Evolutionary conservation across 1,140 invertebrate genomes (phyloP).

Genomic region (Aphelenchoides fujianensis): DNA sequence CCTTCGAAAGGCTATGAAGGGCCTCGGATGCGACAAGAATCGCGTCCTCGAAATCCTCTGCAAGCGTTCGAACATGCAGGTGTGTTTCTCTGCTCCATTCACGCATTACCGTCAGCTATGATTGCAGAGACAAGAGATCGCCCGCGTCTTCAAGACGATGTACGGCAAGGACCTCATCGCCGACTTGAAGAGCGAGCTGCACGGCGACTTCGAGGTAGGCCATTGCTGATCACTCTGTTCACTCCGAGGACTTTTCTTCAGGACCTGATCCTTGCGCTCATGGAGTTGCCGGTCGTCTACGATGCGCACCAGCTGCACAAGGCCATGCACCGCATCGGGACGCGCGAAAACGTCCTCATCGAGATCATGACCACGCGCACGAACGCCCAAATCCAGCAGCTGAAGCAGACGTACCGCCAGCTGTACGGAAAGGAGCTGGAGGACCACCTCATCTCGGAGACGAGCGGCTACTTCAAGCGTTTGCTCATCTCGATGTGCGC

Average conservation of each 20-base stretch:
- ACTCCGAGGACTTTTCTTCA: no score
- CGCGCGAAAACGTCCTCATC: slow-evolving; percentile 65
- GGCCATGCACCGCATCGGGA: slow-evolving; percentile 72
- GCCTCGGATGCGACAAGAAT: slow-evolving; percentile 67
- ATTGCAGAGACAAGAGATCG: slow-evolving; percentile 74
- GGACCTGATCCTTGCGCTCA: slow-evolving; percentile 77
- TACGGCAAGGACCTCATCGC: slow-evolving; percentile 88
- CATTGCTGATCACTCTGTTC: no score
- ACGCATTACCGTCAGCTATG: no score
- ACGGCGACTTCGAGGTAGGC: slow-evolving; percentile 89
- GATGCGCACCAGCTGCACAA: slow-evolving; percentile 81
- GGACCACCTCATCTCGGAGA: slow-evolving; percentile 82
- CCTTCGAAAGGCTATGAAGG: slow-evolving; percentile 88
- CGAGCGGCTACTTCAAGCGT: slow-evolving; percentile 85
- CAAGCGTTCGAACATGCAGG: slow-evolving; percentile 48
- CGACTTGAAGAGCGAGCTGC: slow-evolving; percentile 83
- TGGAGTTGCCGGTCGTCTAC: slow-evolving; percentile 80
- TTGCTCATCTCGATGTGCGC: slow-evolving; percentile 71
- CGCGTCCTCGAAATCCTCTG: slow-evolving; percentile 55
- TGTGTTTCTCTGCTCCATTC: slow-evolving; percentile 22
- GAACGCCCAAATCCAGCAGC: slow-evolving; percentile 64
- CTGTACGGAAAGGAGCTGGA: slow-evolving; percentile 81
- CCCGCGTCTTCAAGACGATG: slow-evolving; percentile 82
- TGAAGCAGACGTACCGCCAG: slow-evolving; percentile 66
- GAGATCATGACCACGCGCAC: slow-evolving; percentile 66